Evolutionary conservation across 2,888 invertebrate species (phyloP).

Genomic region (Lumbricus terrestris): DNA sequence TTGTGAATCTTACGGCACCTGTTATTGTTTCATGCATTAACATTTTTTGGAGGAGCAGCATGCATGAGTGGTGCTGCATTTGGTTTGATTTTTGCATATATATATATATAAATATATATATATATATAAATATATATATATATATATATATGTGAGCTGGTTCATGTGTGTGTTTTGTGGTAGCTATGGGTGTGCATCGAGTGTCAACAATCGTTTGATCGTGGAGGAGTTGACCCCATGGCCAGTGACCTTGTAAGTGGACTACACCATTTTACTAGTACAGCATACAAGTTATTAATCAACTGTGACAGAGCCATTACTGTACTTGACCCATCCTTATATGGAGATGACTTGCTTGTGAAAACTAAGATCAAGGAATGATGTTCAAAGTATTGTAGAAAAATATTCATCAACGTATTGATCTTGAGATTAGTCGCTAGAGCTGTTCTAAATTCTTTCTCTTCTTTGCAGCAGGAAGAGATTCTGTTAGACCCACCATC

Average conservation of each 20-base stretch:
- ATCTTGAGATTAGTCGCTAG: background rate
- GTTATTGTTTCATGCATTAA: background rate
- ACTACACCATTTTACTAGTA: background rate
- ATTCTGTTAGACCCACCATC: background rate
- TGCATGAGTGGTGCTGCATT: background rate
- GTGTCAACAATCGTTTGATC: constrained; percentile 8
- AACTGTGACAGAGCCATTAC: background rate
- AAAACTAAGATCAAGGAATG: background rate
- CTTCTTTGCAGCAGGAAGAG: background rate
- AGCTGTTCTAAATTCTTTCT: background rate
- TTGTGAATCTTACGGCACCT: background rate
- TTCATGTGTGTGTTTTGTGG: background rate
- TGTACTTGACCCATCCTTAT: background rate
- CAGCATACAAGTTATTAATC: background rate
- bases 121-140: too few relatives aligned
- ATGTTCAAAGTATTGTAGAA: background rate
- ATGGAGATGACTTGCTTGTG: background rate
- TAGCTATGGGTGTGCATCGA: background rate
- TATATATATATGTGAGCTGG: background rate
- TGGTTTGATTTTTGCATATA: background rate
- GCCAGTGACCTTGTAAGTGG: constrained; percentile 4
- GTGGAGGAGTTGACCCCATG: background rate
- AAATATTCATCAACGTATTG: background rate
- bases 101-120: too few relatives aligned
- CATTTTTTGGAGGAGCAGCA: background rate